Percentiles rank a stretch among this genome's conserved stretches.
phyloP scores from a whole-genome alignment of 1,140 invertebrate genomes.

The Trichogramma pretiosum region DNA sequence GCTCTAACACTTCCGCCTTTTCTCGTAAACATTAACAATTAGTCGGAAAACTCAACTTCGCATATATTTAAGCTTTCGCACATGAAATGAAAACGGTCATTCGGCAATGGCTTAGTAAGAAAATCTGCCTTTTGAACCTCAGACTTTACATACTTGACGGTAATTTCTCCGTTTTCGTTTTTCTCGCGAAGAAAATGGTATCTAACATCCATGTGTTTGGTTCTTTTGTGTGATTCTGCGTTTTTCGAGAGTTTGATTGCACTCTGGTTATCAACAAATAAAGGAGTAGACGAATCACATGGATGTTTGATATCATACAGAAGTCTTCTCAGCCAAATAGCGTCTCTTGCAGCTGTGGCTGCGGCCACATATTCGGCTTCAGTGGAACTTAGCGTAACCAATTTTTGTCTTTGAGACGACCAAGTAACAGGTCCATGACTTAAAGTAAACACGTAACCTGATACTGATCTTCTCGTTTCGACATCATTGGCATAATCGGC shows the following conservation, averaged over 20 bases:
- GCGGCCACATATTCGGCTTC: constrained; percentile 23
- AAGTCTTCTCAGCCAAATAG: constrained; percentile 26
- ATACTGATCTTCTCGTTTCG: constrained; percentile 15
- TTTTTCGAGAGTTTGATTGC: constrained; percentile 35
- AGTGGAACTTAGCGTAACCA: constrained; percentile 14
- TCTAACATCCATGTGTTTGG: constrained; percentile 34
- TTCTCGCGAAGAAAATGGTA: constrained; percentile 33
- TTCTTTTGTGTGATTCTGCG: constrained; percentile 26
- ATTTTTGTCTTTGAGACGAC: constrained; percentile 11
- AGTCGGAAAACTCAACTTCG: too few species aligned
- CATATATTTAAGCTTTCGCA: too few species aligned
- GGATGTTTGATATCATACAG: constrained; percentile 23
- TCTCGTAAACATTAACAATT: too few species aligned
- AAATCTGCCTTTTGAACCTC: constrained; percentile 19
- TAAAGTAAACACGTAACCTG: constrained; percentile 14
- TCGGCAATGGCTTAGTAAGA: constrained; percentile 21
- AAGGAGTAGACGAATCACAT: constrained; percentile 5
- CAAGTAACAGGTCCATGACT: constrained; percentile 14
- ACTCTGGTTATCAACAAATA: constrained; percentile 27
- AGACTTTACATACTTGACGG: constrained; percentile 17
- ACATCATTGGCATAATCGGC: constrained; percentile 17
- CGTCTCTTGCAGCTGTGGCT: constrained; percentile 17
- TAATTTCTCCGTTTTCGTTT: constrained; percentile 13
- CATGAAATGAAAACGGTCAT: constrained; percentile 6
- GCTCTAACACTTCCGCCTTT: too few species aligned